phyloP scores from a whole-genome alignment of 2,888 invertebrate species.

The Nemapogon koenigi region DNA sequence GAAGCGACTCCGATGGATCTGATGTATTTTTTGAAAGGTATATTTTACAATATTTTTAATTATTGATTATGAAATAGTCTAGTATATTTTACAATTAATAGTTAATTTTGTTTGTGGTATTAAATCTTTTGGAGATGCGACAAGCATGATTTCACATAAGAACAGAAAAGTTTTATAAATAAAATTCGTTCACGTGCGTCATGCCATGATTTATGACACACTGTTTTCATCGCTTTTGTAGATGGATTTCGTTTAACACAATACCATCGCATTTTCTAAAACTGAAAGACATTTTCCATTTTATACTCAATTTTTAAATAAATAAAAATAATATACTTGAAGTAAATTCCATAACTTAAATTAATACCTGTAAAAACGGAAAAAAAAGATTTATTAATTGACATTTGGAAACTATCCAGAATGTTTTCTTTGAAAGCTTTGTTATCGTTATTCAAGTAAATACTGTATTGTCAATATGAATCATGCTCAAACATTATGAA shows the following conservation, averaged over 20 bases:
- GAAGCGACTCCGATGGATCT: slow-evolving; percentile 77
- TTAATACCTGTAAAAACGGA: background rate
- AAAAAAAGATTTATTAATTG: slow-evolving; percentile 7
- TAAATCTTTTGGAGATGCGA: background rate
- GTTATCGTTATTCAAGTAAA: slow-evolving; percentile 2
- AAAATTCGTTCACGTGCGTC: too few relatives aligned
- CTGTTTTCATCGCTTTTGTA: too few relatives aligned
- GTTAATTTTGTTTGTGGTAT: background rate
- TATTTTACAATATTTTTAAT: slow-evolving; percentile 22
- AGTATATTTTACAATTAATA: background rate
- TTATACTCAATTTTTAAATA: background rate
- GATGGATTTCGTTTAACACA: too few relatives aligned
- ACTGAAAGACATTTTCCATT: background rate
- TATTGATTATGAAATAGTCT: slow-evolving; percentile 9
- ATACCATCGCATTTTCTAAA: too few relatives aligned
- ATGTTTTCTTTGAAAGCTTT: slow-evolving; percentile 2
- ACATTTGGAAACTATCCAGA: slow-evolving; percentile 7
- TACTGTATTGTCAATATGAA: slow-evolving; percentile 7
- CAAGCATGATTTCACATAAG: background rate
- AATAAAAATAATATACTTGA: background rate
- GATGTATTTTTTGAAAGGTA: slow-evolving; percentile 70
- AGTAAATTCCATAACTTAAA: background rate
- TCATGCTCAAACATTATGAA: too few relatives aligned
- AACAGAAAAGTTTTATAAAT: too few relatives aligned
- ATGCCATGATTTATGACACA: too few relatives aligned